Base-by-base conservation (phyloP, 2,888 invertebrate genomes). In the Amphipoea oculea region DNA sequence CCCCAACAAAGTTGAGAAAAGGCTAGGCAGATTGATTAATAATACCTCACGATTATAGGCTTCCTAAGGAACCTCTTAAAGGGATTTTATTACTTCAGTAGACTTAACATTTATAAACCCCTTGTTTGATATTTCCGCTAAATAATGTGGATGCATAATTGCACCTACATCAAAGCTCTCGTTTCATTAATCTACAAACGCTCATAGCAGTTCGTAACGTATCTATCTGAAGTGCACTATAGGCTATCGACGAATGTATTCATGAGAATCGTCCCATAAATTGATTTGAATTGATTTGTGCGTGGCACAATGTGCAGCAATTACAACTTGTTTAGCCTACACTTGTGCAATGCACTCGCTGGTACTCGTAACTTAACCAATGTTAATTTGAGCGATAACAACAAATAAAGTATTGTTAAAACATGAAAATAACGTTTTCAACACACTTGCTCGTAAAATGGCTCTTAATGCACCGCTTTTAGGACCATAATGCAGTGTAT, bases 271-370 rank as follows among this genome's bases (percentile, higher is more conserved):
- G 83, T 68, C 29, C 66, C 71, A 72, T 75, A 73, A 72, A 79
- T 81, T 86, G 62, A 83, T 81, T 74, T 73, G 57, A 88, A 78
- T 88, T 87, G 79, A 79, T 87, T 79, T 87, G 75, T 84, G 67
- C 51, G 45, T 70, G 54, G 65, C 67, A 76, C 81, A 81, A 73
- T 71, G 48, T 81, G 71, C 73, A 71, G 62, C 77, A 84, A 89
- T 84, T 80, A 82, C 29, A 51, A 40, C 67, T 82, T 78, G 69
- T 84, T 87, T 71, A 80, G 67, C 51, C 42, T 67, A 70, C 57
- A 78, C 45, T 81, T 83, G 69, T 45, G 75, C 73, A 74, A 67
- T 76, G 54, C 17, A 73, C 63, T 81, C 67, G 57, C 63, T 73
- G 12, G 20, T 77, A 69, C 63, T 73, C 9, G 20, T 77, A 69